Evolutionary conservation across 2,113 vertebrate species (phyloP).

Genomic region (Pluvianellus socialis): DNA sequence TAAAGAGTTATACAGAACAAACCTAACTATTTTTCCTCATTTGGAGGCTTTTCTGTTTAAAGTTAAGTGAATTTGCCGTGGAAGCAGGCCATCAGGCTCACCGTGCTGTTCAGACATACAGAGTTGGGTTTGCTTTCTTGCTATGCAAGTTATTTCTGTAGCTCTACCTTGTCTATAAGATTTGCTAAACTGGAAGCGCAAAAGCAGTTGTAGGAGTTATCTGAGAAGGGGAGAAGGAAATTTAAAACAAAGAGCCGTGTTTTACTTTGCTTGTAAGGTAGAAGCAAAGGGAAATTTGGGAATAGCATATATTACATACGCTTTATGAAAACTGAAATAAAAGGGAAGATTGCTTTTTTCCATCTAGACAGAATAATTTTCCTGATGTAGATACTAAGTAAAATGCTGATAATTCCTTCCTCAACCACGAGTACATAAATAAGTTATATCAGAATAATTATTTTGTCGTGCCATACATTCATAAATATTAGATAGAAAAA

Average conservation of each 20-base stretch:
- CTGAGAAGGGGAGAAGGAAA: not conserved
- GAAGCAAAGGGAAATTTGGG: not conserved
- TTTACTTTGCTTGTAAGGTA: not conserved
- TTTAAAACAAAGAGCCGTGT: not conserved
- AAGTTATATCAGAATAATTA: not conserved
- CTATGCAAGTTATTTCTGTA: not conserved
- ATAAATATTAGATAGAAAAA: not conserved
- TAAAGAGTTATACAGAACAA: not conserved
- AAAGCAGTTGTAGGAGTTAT: not conserved
- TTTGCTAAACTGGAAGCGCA: not conserved
- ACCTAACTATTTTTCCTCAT: not conserved
- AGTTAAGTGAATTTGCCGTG: not conserved
- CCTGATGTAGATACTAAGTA: not conserved
- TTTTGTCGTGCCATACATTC: not conserved
- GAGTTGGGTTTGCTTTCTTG: not conserved
- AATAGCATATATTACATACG: not conserved
- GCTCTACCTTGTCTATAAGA: not conserved
- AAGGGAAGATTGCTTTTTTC: not conserved
- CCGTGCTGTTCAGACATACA: not conserved
- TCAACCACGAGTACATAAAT: not conserved
- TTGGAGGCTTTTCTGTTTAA: not conserved
- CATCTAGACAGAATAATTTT: not conserved
- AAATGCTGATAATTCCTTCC: not conserved
- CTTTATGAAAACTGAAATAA: not conserved
- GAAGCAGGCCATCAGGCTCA: not conserved